Conservation (phyloP, 2,797 vertebrate species). For the Gallinago nigripennis region DNA sequence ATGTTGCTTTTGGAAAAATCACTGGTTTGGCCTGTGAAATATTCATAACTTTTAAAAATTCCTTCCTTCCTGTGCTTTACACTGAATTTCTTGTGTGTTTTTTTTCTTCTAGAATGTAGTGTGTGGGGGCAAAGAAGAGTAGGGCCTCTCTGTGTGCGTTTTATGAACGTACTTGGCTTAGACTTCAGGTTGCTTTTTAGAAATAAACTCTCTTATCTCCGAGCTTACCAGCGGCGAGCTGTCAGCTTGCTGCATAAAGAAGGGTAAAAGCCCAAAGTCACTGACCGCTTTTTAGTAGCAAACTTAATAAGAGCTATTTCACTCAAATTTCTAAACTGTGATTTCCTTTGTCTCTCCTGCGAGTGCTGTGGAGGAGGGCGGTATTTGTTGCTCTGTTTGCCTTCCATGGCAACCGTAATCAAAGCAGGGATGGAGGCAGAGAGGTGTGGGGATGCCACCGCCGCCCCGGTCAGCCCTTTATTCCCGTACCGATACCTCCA, state of each 20-base stretch:
- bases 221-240: not conserved
- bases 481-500: not conserved
- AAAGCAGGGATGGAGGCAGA: not conserved
- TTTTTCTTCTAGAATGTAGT: not conserved
- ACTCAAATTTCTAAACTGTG: not conserved
- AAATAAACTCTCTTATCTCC: not conserved
- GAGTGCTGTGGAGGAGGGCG: not conserved
- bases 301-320: not conserved
- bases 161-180: slow-evolving; percentile 1
- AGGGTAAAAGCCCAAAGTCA: not conserved
- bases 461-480: fast-evolving
- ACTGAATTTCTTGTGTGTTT: not conserved
- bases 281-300: not conserved
- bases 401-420: not conserved
- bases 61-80: slow-evolving; percentile 28
- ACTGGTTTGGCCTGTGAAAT: slow-evolving; percentile 1
- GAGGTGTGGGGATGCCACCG: fast-evolving
- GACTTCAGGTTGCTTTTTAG: not conserved
- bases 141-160: not conserved
- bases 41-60: slow-evolving; percentile 2
- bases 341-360: not conserved
- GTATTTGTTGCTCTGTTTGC: slow-evolving; percentile 9
- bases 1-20: slow-evolving; percentile 25
- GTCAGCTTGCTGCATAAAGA: not conserved
- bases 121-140: not conserved